A percentile compares a stretch with the other conserved stretches of the same genome.
phyloP scores from a whole-genome alignment of 2,888 invertebrate species.

The Podotricha telesiphe region DNA sequence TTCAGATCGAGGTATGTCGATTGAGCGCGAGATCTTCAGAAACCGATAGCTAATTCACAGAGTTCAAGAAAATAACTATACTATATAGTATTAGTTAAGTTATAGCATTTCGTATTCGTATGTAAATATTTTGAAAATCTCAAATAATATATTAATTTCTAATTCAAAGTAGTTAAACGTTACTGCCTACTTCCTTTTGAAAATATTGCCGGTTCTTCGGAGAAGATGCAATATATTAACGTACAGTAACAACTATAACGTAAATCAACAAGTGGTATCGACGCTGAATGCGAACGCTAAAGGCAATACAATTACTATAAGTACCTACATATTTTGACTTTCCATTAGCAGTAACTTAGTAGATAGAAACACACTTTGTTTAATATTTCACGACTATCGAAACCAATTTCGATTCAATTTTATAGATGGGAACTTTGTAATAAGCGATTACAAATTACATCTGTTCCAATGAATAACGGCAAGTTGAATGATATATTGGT shows the following conservation, averaged over 20 bases:
- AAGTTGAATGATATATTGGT: not conserved
- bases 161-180: constrained; percentile 5
- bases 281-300: constrained; percentile 53
- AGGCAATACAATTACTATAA: constrained; percentile 65
- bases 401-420: constrained; percentile 23
- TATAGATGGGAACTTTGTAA: constrained; percentile 17
- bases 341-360: constrained; percentile 77
- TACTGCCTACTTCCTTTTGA: not conserved
- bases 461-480: constrained; percentile 6
- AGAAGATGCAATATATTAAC: constrained; percentile 42
- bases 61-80: constrained; percentile 11
- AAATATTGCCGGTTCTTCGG: constrained; percentile 28
- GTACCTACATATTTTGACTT: constrained; percentile 56
- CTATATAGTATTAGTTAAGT: not conserved
- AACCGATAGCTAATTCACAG: constrained; percentile 58
- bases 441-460: constrained; percentile 9
- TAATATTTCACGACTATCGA: constrained; percentile 39
- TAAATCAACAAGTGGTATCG: constrained; percentile 55
- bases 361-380: constrained; percentile 50
- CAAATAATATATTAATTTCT: no score
- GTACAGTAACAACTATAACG: constrained; percentile 44
- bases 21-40: constrained; percentile 61
- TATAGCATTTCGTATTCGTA: not conserved
- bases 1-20: constrained; percentile 75
- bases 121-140: no score